Conservation (phyloP, 1,140 invertebrate genomes). For the Rhysida immarginata region DNA sequence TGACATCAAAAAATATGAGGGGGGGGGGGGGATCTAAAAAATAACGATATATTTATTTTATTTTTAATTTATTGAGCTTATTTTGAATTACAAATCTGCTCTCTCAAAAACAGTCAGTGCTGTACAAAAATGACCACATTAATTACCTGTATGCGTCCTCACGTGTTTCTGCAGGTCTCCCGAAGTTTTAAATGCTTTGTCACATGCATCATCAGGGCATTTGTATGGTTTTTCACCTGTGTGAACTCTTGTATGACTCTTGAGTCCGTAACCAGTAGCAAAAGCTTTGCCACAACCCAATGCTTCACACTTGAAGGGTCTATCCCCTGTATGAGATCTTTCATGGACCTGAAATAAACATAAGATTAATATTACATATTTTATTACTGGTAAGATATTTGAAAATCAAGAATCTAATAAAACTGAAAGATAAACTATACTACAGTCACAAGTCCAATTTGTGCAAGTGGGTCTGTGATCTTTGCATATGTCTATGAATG, state of each 20-base stretch:
- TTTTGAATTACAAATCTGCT: no score
- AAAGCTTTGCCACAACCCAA: slow-evolving; percentile 46
- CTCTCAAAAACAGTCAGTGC: no score
- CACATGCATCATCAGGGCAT: slow-evolving; percentile 39
- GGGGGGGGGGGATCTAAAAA: no score
- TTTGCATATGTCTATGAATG: no score
- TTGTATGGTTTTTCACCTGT: slow-evolving; percentile 52
- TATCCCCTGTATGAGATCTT: slow-evolving; percentile 53
- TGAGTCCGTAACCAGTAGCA: slow-evolving; percentile 49
- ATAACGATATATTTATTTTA: no score
- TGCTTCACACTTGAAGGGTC: slow-evolving; percentile 45
- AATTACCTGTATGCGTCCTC: slow-evolving; percentile 46
- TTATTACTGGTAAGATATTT: no score
- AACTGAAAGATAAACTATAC: no score
- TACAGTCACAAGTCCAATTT: no score
- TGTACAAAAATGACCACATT: neutral
- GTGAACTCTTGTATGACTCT: slow-evolving; percentile 48
- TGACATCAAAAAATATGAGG: neutral
- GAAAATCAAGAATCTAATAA: neutral
- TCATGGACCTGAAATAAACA: slow-evolving; percentile 42
- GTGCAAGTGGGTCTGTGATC: no score
- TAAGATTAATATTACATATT: slow-evolving; percentile 11
- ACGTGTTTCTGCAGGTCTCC: slow-evolving; percentile 53
- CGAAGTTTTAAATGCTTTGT: slow-evolving; percentile 49
- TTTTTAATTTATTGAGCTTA: no score